phyloP scores from a whole-genome alignment of 2,113 vertebrate genomes.

The Cyphomyrus discorhynchus region DNA sequence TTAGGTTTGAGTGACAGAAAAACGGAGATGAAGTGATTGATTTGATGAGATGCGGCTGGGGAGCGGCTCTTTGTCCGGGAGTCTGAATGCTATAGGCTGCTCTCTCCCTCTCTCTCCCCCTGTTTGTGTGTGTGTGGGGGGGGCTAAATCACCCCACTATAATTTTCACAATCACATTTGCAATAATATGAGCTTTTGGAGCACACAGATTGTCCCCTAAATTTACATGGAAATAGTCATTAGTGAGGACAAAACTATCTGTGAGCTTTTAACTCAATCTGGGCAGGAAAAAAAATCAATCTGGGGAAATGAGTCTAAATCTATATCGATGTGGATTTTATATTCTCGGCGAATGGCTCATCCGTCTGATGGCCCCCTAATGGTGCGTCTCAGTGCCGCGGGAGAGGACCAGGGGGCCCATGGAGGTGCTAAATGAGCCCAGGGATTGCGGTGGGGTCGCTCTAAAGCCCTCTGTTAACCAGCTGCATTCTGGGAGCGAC shows the following conservation, averaged over 20 bases:
- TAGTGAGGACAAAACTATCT: constrained; percentile 51
- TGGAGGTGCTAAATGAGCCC: background rate
- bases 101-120: background rate
- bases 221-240: constrained; percentile 54
- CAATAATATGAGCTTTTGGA: constrained; percentile 17
- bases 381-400: background rate
- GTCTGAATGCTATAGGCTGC: background rate
- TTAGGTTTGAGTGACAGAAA: constrained; percentile 14
- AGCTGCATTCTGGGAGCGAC: background rate
- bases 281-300: constrained; percentile 52
- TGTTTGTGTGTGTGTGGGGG: background rate
- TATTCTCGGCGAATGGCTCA: constrained; percentile 8
- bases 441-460: background rate
- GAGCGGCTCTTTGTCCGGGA: background rate
- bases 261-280: constrained; percentile 40
- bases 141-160: constrained; percentile 14
- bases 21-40: constrained; percentile 9
- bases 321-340: constrained; percentile 46
- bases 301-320: constrained; percentile 53
- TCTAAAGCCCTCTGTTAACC: background rate
- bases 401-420: background rate
- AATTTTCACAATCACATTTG: constrained; percentile 20
- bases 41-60: background rate
- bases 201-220: constrained; percentile 46
- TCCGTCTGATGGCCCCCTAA: constrained; percentile 8